phyloP scores from a whole-genome alignment of 1,140 invertebrate genomes.

The Caenorhabditis briggsae region DNA sequence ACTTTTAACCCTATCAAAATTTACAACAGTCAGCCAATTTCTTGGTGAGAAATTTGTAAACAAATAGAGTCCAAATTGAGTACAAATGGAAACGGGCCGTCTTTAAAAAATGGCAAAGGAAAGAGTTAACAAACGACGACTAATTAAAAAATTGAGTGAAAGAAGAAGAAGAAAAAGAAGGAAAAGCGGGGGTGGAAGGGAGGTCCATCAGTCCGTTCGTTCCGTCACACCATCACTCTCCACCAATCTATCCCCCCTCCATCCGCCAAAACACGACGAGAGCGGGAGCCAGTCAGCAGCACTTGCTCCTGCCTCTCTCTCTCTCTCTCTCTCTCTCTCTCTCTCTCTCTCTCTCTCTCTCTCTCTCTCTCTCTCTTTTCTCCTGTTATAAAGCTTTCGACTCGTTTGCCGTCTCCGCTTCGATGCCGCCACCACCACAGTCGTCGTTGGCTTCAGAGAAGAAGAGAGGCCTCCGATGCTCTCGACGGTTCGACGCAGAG shows the following conservation, averaged over 20 bases:
- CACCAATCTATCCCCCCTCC: slow-evolving; percentile 44
- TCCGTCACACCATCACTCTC: slow-evolving; percentile 54
- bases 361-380: not conserved
- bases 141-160: slow-evolving; percentile 54
- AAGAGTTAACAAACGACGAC: slow-evolving; percentile 37
- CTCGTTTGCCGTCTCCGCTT: slow-evolving; percentile 47
- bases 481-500: slow-evolving; percentile 38
- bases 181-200: not conserved
- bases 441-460: slow-evolving; percentile 43
- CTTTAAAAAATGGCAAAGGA: not conserved
- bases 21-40: too few relatives aligned
- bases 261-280: slow-evolving; percentile 54
- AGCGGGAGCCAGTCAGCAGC: slow-evolving; percentile 14
- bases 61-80: not conserved
- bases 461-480: slow-evolving; percentile 34
- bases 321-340: not conserved
- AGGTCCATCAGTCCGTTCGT: slow-evolving; percentile 43
- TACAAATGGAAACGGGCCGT: not conserved
- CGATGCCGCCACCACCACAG: slow-evolving; percentile 10
- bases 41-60: not conserved
- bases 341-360: not conserved
- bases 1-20: too few relatives aligned
- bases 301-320: not conserved
- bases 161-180: not conserved
- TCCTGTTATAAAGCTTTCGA: slow-evolving; percentile 14